Evolutionary conservation across 2,888 invertebrate genomes (phyloP).

Genomic region (Folsomia manolachei): DNA sequence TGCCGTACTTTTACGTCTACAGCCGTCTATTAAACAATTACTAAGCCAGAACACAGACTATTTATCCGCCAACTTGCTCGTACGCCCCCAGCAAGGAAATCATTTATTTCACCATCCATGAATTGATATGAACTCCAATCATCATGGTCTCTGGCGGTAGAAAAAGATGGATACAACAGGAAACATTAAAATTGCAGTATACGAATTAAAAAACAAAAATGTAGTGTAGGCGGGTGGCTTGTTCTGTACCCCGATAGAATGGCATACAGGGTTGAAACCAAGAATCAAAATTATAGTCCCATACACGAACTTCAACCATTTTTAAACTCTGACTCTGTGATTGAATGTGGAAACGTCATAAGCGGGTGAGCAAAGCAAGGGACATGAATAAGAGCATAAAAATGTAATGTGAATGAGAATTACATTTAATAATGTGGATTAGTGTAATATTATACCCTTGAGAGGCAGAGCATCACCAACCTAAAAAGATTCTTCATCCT

Average conservation of each 20-base stretch:
- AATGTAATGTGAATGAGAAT: conserved; percentile 28
- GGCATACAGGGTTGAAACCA: neutral
- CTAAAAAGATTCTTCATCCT: conserved; percentile 19
- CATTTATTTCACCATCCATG: too few species aligned
- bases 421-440: conserved; percentile 36
- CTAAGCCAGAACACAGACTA: neutral
- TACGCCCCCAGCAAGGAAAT: neutral
- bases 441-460: conserved; percentile 38
- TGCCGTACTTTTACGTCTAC: neutral
- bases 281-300: conserved; percentile 21
- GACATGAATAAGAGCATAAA: conserved; percentile 13
- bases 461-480: conserved; percentile 23
- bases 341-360: neutral
- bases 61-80: neutral
- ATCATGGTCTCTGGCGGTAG: neutral
- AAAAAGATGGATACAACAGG: conserved; percentile 9
- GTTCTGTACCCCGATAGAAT: conserved; percentile 15
- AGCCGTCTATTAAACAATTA: neutral
- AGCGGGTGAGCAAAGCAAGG: neutral
- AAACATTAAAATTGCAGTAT: conserved; percentile 23
- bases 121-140: neutral
- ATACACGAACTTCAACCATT: neutral
- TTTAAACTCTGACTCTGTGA: neutral
- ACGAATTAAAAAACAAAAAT: conserved; percentile 14
- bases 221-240: conserved; percentile 12